phyloP scores from a whole-genome alignment of 2,113 vertebrate genomes.

The Entosphenus tridentatus region DNA sequence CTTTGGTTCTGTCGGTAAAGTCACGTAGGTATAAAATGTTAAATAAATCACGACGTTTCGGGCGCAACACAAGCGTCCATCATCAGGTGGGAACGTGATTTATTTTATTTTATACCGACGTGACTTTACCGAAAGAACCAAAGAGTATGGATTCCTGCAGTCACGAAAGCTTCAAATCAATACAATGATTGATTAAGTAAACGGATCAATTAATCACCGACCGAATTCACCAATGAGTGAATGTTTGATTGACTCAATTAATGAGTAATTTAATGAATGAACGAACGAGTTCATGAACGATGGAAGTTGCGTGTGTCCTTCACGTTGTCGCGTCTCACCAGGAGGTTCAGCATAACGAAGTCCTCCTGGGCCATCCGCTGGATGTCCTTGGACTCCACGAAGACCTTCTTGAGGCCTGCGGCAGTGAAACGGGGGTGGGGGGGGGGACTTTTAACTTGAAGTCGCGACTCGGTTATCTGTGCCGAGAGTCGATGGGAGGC shows the following conservation, averaged over 20 bases:
- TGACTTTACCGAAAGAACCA: too few species aligned
- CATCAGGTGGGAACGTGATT: too few species aligned
- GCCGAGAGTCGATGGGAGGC: not conserved
- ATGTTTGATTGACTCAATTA: not conserved
- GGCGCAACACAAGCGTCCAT: too few species aligned
- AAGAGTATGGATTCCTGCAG: too few species aligned
- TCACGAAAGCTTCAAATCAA: too few species aligned
- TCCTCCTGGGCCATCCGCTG: slow-evolving; percentile 54
- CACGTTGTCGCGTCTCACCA: slow-evolving; percentile 29
- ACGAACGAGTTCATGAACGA: too few species aligned
- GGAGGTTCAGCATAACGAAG: slow-evolving; percentile 59
- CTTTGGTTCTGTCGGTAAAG: too few species aligned
- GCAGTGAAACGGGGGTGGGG: not conserved
- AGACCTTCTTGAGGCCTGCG: slow-evolving; percentile 53
- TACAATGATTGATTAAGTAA: not conserved
- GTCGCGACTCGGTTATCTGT: not conserved
- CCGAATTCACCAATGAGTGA: not conserved
- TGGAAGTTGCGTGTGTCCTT: too few species aligned
- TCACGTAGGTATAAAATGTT: too few species aligned
- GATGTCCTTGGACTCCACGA: slow-evolving; percentile 42
- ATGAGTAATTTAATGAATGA: not conserved
- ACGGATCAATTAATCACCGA: not conserved
- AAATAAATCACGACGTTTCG: too few species aligned
- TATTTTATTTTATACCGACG: too few species aligned
- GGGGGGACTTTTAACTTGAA: not conserved